Evolutionary conservation across 1,140 invertebrate genomes (phyloP).

Genomic region (Wiebesia pumilae): DNA sequence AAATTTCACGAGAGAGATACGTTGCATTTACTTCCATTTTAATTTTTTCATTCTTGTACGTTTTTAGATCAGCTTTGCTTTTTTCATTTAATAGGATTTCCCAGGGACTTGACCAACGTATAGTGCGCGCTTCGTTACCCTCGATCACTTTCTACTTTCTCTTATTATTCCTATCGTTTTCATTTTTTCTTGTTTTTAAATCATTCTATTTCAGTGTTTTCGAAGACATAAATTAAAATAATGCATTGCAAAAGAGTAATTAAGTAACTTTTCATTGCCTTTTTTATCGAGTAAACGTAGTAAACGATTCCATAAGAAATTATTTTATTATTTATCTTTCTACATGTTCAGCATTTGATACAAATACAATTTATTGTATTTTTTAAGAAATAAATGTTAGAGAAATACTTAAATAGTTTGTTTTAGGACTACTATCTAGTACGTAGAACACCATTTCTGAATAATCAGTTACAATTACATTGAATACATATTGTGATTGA

Average conservation of each 20-base stretch:
- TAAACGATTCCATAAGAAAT: too few relatives aligned
- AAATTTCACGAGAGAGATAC: neutral
- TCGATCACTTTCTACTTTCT: slow-evolving; percentile 16
- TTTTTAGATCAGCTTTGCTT: slow-evolving; percentile 35
- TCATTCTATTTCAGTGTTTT: slow-evolving; percentile 35
- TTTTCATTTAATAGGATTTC: slow-evolving; percentile 54
- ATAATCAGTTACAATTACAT: too few relatives aligned
- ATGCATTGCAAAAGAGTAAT: slow-evolving; percentile 44
- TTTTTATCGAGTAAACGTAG: too few relatives aligned
- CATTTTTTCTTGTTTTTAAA: slow-evolving; percentile 43
- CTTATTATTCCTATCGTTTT: slow-evolving; percentile 44
- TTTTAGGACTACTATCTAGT: too few relatives aligned
- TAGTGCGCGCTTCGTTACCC: slow-evolving; percentile 16
- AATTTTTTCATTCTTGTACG: slow-evolving; percentile 27
- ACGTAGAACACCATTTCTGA: too few relatives aligned
- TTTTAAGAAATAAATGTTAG: too few relatives aligned
- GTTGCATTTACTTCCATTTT: neutral
- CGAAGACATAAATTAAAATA: slow-evolving; percentile 45
- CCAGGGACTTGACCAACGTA: slow-evolving; percentile 38
- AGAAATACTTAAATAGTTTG: too few relatives aligned
- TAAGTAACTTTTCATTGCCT: slow-evolving; percentile 17
- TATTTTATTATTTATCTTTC: too few relatives aligned
- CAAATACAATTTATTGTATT: too few relatives aligned
- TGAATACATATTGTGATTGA: too few relatives aligned
- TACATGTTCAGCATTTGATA: too few relatives aligned